Evolutionary conservation across 2,797 vertebrate species (phyloP), one percentile per base, ranked within the genome.

Genomic region (Euphonia xanthogaster): DNA sequence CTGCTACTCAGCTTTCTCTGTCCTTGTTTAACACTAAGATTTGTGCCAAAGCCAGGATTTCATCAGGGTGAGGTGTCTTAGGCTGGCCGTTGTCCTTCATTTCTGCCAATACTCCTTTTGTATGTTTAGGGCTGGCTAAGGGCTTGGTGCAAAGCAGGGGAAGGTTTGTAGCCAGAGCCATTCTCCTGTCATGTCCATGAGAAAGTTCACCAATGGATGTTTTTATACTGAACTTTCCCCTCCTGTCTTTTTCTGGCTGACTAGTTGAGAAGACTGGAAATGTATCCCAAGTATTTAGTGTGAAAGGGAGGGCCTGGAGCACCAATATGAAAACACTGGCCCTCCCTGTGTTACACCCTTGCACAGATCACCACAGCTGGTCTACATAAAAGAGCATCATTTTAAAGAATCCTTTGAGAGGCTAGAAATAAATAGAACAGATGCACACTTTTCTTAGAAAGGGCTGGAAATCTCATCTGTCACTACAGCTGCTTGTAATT

Each of bases 381-480:
- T 85, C 1, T 1, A 77, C 72, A 90, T 89, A 57, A 93, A 94
- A 94, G 50, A 95, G 44, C 81, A 65, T 89, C 0, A 0, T 92
- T 96, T 83, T 86, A 78, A 92, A 88, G 63, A 88, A 90, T 81
- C 78, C 78, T 93, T 85, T 89, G 89, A 93, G 96, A 93, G 86
- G 54, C 75, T 94, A 51, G 61, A 88, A 92, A 93, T 96, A 94
- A 96, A 93, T 77, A 85, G 93, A 93, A 83, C 89, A 93, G 92
- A 96, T 96, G 94, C 72, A 95, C 86, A 80, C 86, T 93, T 96
- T 94, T 76, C 94, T 96, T 94, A 91, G 91, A 82, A 92, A 84
- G 84, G 85, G 12, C 91, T 80, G 67, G 82, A 74, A 81, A 90
- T 71, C n/a, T 35, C 51, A 95, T 91, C 86, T 12, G 10, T 75